phyloP scores from a whole-genome alignment of 2,797 vertebrate genomes.

The Luscinia megarhynchos region DNA sequence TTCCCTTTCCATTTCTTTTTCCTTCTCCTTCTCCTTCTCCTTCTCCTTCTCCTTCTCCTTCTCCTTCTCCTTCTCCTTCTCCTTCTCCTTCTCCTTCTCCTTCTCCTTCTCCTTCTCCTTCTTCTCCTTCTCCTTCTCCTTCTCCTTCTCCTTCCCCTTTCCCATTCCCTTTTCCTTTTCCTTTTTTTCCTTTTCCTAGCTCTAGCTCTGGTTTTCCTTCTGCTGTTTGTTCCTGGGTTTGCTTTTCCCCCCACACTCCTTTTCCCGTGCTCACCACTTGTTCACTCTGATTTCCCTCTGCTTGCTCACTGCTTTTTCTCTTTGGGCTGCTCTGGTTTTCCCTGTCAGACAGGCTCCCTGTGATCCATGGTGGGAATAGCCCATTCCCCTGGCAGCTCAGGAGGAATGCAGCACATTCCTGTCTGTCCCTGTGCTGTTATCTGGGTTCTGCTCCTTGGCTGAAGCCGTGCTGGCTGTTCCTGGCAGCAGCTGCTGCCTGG shows the following conservation, averaged over 20 bases:
- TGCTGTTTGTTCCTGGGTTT: neutral
- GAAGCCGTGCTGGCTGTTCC: neutral
- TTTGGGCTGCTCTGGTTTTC: neutral
- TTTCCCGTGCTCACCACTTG: neutral
- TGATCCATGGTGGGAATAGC: accelerated
- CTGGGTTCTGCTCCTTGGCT: constrained; percentile 7
- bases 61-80: neutral
- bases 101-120: neutral
- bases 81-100: neutral
- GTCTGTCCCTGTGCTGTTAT: neutral
- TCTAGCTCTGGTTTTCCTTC: neutral
- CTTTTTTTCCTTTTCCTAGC: neutral
- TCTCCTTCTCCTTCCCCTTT: too few relatives aligned
- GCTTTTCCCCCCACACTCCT: neutral
- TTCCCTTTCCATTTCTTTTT: neutral
- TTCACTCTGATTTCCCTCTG: neutral
- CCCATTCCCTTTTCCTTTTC: neutral
- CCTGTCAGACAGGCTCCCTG: neutral
- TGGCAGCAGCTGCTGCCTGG: neutral
- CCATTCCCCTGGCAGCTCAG: neutral
- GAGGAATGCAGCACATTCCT: neutral
- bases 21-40: neutral
- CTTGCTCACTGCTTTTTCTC: neutral
- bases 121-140: neutral
- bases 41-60: neutral